Evolutionary conservation across 2,888 invertebrate genomes (phyloP).

Genomic region (Xanthia togata): DNA sequence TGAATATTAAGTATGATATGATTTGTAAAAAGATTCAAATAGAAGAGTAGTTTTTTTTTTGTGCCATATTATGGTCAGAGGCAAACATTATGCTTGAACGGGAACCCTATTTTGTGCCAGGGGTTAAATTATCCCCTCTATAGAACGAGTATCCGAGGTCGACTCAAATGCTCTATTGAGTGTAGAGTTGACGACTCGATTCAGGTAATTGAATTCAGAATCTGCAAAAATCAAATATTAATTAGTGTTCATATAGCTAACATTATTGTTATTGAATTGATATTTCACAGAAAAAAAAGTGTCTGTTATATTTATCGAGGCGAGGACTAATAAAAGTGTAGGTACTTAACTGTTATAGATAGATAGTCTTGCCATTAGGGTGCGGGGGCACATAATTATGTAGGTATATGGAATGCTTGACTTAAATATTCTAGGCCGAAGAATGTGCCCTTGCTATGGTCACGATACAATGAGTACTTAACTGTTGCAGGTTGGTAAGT

Average conservation of each 20-base stretch:
- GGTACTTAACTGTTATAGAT: neutral
- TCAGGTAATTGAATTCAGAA: constrained; percentile 3
- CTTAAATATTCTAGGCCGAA: neutral
- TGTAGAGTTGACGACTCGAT: constrained; percentile 19
- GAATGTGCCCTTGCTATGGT: neutral
- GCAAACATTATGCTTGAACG: constrained; percentile 35
- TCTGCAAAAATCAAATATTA: neutral
- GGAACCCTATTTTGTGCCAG: constrained; percentile 21
- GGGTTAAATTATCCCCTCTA: constrained; percentile 39
- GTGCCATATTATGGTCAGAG: neutral
- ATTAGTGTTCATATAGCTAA: neutral
- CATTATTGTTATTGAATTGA: neutral
- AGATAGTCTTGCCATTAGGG: neutral
- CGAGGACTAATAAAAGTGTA: neutral
- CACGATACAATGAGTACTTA: constrained; percentile 4
- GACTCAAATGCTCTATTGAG: neutral
- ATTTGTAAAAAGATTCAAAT: constrained; percentile 7
- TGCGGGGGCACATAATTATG: neutral
- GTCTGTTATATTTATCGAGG: neutral
- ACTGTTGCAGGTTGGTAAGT: neutral
- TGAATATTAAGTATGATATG: neutral
- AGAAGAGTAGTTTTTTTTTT: constrained; percentile 3
- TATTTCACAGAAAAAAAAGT: neutral
- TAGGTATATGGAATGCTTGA: neutral
- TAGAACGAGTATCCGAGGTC: constrained; percentile 8